A percentile compares a stretch with the other conserved stretches of the same genome.
Conservation (phyloP, 2,888 invertebrate species). For the Epinotia brunnichana region DNA sequence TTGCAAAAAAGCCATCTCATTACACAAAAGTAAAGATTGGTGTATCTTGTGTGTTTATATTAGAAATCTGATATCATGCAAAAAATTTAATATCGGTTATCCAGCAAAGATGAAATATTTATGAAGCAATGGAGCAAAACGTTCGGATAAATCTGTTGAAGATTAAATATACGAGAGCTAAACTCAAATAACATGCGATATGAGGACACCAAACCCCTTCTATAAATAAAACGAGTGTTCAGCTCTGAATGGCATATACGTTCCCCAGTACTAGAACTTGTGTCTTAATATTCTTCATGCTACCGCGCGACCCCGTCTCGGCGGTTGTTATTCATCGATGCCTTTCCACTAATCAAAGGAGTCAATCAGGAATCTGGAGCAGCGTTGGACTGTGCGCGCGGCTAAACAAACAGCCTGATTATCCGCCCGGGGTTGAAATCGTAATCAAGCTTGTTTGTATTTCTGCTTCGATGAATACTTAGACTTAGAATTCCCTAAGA, state of each 20-base stretch:
- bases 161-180: conserved; percentile 20
- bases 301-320: conserved; percentile 2
- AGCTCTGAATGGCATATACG: conserved; percentile 21
- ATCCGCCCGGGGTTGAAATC: conserved; percentile 50
- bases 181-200: conserved; percentile 31
- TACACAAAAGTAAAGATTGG: background rate
- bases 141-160: background rate
- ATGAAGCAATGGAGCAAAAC: background rate
- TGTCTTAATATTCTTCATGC: conserved; percentile 29
- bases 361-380: conserved; percentile 54
- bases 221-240: conserved; percentile 22
- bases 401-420: conserved; percentile 61
- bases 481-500: conserved; percentile 31
- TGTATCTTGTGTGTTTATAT: background rate
- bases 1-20: background rate
- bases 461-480: conserved; percentile 36
- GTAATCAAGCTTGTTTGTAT: conserved; percentile 44
- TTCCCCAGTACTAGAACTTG: background rate
- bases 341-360: conserved; percentile 58
- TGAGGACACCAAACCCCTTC: conserved; percentile 21
- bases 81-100: background rate
- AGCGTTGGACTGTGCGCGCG: conserved; percentile 54
- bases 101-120: conserved; percentile 7
- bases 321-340: conserved; percentile 58
- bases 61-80: background rate